phyloP scores from a whole-genome alignment of 2,888 invertebrate genomes.

The Synergus umbraculus region DNA sequence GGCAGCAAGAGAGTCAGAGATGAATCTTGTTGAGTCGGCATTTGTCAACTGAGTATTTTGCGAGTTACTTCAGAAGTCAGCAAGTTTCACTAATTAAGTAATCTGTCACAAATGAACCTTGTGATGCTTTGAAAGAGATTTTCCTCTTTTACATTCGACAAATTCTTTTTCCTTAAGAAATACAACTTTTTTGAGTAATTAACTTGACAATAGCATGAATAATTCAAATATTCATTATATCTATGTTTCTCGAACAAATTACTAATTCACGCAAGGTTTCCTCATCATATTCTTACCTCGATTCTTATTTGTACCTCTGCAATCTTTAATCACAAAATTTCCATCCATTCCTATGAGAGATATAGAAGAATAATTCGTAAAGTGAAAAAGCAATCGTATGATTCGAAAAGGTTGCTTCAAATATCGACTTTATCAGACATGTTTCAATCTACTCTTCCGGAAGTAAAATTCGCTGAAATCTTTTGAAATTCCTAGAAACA shows the following conservation, averaged over 20 bases:
- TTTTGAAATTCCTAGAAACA: too few species aligned
- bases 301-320: not conserved
- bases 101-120: constrained; percentile 7
- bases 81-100: constrained; percentile 19
- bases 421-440: not conserved
- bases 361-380: too few species aligned
- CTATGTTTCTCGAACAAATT: not conserved
- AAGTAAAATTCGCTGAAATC: too few species aligned
- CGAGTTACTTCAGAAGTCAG: constrained; percentile 7
- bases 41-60: constrained; percentile 33
- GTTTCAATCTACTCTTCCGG: not conserved
- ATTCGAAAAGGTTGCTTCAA: not conserved
- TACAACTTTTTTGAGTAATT: too few species aligned
- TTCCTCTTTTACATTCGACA: not conserved
- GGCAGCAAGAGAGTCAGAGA: constrained; percentile 31
- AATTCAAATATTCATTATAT: not conserved
- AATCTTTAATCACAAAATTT: not conserved
- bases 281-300: not conserved
- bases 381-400: not conserved
- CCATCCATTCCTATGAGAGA: not conserved
- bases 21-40: constrained; percentile 35
- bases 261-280: not conserved
- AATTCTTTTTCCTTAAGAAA: not conserved
- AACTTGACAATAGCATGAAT: too few species aligned
- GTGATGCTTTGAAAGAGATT: not conserved